Base-by-base conservation (phyloP, 2,113 vertebrate genomes). In the Puntigrus tetrazona region DNA sequence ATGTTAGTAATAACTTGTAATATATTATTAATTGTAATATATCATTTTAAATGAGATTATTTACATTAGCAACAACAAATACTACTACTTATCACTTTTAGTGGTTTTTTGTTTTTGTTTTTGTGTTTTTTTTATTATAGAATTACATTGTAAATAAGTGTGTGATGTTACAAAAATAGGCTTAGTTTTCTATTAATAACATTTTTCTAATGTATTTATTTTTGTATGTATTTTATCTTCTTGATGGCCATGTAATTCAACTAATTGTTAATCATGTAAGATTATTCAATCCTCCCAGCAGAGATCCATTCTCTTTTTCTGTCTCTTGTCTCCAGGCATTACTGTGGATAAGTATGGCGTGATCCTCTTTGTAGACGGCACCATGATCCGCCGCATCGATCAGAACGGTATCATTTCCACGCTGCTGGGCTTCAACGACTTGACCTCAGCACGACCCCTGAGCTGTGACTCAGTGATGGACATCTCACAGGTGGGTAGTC, bases 381-480 rank as follows among this genome's bases (percentile, higher is more conserved):
- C 97, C 79, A 98, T 98, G 97, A 99, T 99, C 90, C 94, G 98
- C 41, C 90, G 97, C 25, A 94, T 99, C 25, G 98, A 99, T 90
- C 98, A 98, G 93, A 99, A 99, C 0, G 97, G 98, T 16, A 95
- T 99, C 89, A 99, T 99, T 92, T 99, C 98, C 16, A 99, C 97
- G 3, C 91, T 99, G 50, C 89, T 99, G 85, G 98, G 98, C 82
- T 99, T 98, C 92, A 99, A 99, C 27, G 98, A 99, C 89, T 92
- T 99, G 87, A 99, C 98, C 4, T 99, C 98, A 0, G 97, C 98
- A 52, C 94, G 98, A 78, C 98, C 98, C 45, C 95, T 99, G 84
- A 99, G 98, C 92, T 99, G 98, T 20, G 98, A 99, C 83, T 96
- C 97, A 0, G 96, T 97, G 88, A 99, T 99, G 98, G 98, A 99